Evolutionary conservation across 2,797 vertebrate species (phyloP), one percentile per base, ranked within the genome.

Genomic region (Kryptolebias ocellatus): DNA sequence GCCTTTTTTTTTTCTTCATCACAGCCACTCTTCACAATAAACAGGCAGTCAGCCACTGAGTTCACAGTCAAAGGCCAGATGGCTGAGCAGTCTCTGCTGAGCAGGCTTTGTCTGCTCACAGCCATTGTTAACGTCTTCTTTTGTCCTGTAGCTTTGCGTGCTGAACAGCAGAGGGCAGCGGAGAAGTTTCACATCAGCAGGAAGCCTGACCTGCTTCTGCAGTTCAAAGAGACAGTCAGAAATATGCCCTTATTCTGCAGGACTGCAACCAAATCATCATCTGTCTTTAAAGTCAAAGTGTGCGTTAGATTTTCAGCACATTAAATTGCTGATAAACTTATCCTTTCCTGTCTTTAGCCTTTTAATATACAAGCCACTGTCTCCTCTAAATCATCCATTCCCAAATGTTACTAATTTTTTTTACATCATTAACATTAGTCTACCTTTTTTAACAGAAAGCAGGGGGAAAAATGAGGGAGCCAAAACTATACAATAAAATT

Each of bases 161-260:
- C 47, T 53, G 24, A 57, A 55, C 94, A 92, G 83, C 79, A 94
- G 94, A 92, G 92, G 91, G 90, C 92, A 91, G 76, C 92, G 74
- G 91, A 87, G 89, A 92, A 80, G 88, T 90, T 90, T 72, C 29
- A 78, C 55, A 72, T 46, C 63, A 52, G 24, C 53, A 20, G 5
- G 39, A 46, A n/a, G 11, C 4, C 24, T 42, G n/a, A 42, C 29
- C 1, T 42, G 42, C 20, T 16, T 47, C 45, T 65, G 62, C 63
- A 55, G 49, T 34, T 57, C 16, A 16, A 18, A 39, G 15, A 80
- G 39, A 58, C 44, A 55, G 16, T 7, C n/a, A 53, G 27, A 49
- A 3, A 57, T 28, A 31, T 45, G 2, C 14, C 45, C 50, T 55
- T 11, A 1, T 29, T 56, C 20, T 45, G 1, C 42, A 18, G 15